Evolutionary conservation across 1,140 invertebrate species (phyloP), one percentile per base, ranked within the genome.

Genomic region (Reticulitermes speratus): DNA sequence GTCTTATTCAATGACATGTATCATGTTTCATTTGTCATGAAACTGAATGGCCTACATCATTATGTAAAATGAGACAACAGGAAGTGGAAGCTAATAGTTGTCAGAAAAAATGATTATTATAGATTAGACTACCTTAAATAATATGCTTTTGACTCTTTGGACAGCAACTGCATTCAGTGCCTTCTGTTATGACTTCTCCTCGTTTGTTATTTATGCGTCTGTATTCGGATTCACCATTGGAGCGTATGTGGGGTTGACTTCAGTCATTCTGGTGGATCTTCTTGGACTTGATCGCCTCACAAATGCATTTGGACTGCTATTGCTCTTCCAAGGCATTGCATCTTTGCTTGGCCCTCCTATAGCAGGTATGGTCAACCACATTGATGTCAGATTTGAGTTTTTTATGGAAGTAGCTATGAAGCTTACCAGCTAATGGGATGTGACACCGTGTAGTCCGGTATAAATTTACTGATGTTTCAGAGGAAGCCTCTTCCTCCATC

Each of bases 171-270:
- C 94, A 30, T 89, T 97, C 87, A 95, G 95, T 89, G 94, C 95
- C 86, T 94, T 95, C 65, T 97, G 96, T 89, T 90, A 89, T 69
- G 93, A 93, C 87, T 97, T 96, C 89, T 90, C 91, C 84, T 92
- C 94, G 6, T 92, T 98, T 86, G 93, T 94, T 19, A 85, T 96
- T n/a, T 98, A 97, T 90, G 94, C 95, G n/a, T 92, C 93, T 9
- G 91, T 95, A 1, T 99, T 96, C 90, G 98, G 98, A 45, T 95
- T 97, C 87, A 97, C 96, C 2, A 97, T 97, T 87, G 97, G 97
- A 85, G 97, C 97, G 44, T 98, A 98, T 90, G 97, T 98, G 9
- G 97, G 97, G 11, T 92, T 99, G 25, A 99, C 98, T 9, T 98
- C 97, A 14, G 97, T 97, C 8, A 96, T 97, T 85, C 91, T 98